A percentile compares a stretch with the other conserved stretches of the same genome.
These are phyloP conservation scores for Denticeps clupeoides DNA, from an alignment of 2,797 vertebrate species.

Conservation along the genomic window DNA sequence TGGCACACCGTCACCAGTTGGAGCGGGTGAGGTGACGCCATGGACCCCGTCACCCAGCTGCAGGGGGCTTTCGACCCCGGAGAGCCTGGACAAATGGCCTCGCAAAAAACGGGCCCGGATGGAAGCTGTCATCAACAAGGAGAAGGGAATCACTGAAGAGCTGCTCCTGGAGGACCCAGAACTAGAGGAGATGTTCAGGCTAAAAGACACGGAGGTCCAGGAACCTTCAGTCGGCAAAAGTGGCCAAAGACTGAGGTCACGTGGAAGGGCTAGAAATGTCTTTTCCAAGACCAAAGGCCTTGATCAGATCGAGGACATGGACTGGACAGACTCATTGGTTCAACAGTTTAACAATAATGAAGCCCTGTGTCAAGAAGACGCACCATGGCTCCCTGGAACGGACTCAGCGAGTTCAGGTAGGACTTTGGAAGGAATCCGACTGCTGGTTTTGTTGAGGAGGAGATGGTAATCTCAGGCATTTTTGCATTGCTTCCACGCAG, in stretches of 20 bases:
- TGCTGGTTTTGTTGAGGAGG: too few species aligned
- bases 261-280: slow-evolving; percentile 34
- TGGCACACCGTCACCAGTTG: slow-evolving; percentile 55
- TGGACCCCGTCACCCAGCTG: slow-evolving; percentile 81
- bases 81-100: slow-evolving; percentile 84
- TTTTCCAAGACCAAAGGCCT: not conserved
- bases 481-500: too few species aligned
- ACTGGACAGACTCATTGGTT: slow-evolving; percentile 36
- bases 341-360: slow-evolving; percentile 23
- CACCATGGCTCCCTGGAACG: slow-evolving; percentile 22
- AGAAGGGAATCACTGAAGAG: slow-evolving; percentile 31
- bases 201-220: slow-evolving; percentile 58
- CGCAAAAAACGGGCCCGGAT: slow-evolving; percentile 71
- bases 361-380: slow-evolving; percentile 29
- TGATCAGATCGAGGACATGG: slow-evolving; percentile 42
- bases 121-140: slow-evolving; percentile 28
- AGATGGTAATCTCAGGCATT: too few species aligned
- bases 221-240: slow-evolving; percentile 33
- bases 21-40: slow-evolving; percentile 44
- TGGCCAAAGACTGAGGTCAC: slow-evolving; percentile 37
- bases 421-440: too few species aligned
- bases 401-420: slow-evolving; percentile 38
- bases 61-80: slow-evolving; percentile 69
- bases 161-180: slow-evolving; percentile 63
- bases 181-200: slow-evolving; percentile 70